phyloP scores from a whole-genome alignment of 2,888 invertebrate genomes.

The Heliconius ismenius region DNA sequence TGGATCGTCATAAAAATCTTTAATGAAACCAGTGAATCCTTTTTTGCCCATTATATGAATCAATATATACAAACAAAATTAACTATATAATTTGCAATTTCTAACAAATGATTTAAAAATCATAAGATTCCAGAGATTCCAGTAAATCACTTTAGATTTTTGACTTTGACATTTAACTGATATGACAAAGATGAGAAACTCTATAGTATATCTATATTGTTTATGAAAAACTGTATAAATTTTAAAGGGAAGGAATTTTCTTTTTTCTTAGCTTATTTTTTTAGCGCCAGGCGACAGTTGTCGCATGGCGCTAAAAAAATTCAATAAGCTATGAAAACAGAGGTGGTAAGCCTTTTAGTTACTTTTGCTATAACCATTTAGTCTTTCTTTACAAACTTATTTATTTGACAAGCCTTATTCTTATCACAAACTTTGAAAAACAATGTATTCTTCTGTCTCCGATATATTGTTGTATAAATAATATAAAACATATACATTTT shows the following conservation, averaged over 20 bases:
- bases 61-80: background rate
- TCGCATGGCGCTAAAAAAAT: background rate
- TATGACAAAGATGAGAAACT: too few relatives aligned
- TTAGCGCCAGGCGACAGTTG: too few relatives aligned
- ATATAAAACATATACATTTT: background rate
- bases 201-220: too few relatives aligned
- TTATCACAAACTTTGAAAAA: background rate
- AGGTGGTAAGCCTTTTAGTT: background rate
- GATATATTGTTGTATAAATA: background rate
- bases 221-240: too few relatives aligned
- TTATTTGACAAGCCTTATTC: background rate
- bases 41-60: constrained; percentile 82
- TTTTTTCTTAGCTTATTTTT: too few relatives aligned
- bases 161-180: background rate
- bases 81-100: constrained; percentile 12
- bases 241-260: too few relatives aligned
- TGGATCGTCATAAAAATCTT: constrained; percentile 87
- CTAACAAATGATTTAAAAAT: constrained; percentile 16
- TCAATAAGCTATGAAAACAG: background rate
- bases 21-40: constrained; percentile 80
- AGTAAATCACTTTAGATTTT: background rate
- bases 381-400: background rate
- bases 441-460: background rate
- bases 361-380: background rate
- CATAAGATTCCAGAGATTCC: background rate